A percentile compares a stretch with the other conserved stretches of the same genome.
Conservation (phyloP, 2,797 vertebrate species). For the Hydrolagus colliei region DNA sequence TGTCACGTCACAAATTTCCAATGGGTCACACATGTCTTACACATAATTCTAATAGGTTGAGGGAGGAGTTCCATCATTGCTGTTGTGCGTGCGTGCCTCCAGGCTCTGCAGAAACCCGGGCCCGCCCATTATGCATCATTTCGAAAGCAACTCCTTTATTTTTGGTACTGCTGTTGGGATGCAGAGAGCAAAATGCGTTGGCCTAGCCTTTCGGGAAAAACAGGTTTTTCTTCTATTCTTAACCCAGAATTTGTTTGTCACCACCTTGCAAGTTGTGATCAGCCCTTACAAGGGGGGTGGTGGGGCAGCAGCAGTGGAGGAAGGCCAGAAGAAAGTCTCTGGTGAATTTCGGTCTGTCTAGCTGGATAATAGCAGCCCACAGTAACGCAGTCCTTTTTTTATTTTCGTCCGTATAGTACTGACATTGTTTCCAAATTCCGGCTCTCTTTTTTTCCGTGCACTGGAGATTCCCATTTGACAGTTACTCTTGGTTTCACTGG, state of each 20-base stretch:
- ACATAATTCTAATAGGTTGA: conserved; percentile 64
- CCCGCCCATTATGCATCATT: conserved; percentile 59
- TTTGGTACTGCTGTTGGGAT: conserved; percentile 60
- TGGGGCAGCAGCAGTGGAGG: not conserved
- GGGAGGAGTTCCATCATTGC: conserved; percentile 22
- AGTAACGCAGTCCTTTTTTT: not conserved
- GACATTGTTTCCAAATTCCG: not conserved
- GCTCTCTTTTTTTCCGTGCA: not conserved
- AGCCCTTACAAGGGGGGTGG: not conserved
- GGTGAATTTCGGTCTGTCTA: conserved; percentile 8
- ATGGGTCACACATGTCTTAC: conserved; percentile 97
- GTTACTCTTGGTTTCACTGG: conserved; percentile 4
- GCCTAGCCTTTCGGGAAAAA: conserved; percentile 27
- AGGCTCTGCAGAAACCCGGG: conserved; percentile 47
- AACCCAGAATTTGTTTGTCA: conserved; percentile 14
- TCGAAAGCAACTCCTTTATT: conserved; percentile 57
- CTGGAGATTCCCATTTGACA: not conserved
- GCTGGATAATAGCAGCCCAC: not conserved
- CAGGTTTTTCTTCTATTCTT: conserved; percentile 14
- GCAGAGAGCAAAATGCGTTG: conserved; percentile 48
- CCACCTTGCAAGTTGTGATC: not conserved
- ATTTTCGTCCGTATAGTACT: not conserved
- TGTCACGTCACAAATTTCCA: conserved; percentile 98
- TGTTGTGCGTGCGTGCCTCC: conserved; percentile 12
- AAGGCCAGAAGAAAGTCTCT: conserved; percentile 17